Base-by-base conservation (phyloP, 2,888 invertebrate genomes). In the Lochmaea capreae region DNA sequence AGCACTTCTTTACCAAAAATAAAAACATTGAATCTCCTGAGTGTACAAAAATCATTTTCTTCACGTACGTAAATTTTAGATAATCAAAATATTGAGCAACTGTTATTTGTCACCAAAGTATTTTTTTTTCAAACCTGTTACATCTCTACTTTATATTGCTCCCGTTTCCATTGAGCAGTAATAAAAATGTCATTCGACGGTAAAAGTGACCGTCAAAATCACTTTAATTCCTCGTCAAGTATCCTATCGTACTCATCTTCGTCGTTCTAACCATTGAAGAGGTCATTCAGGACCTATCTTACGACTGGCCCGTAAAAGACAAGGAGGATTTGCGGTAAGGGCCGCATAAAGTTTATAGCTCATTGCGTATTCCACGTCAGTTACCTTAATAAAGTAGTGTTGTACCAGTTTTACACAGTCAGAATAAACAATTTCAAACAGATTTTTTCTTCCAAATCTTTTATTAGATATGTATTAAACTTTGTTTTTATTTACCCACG, bases 281-380 rank as follows among this genome's bases (percentile, higher is more conserved):
- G 86, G 85, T 85, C 85, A 86, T 86, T 86, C 82, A 79, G 80
- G 82, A 83, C 83, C 82, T 84, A 84, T 85, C 85, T 85, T 83
- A 84, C 84, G 83, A 84, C 84, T 81, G 84, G 81, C 79, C 84
- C 83, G 85, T 86, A 86, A 85, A 85, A 85, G 85, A 85, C 81
- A 82, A 83, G 84, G 83, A 82, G 85, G 86, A 86, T 85, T 86
- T 86, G 85, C 85, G 86, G 85, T 85, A 84, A 86, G 85, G 84
- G 85, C 84, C 85, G 84, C 85, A 86, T 87, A 87, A 86, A 87
- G 79, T 87, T 87, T 87, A 87, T 86, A 84, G 86, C 85, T 82
- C 85, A 86, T 86, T 85, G 85, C 86, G 85, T 86, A 86, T 86
- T 86, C 87, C 86, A 86, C 87, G 86, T 85, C 86, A 85, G 85